Percentiles rank a stretch among this genome's conserved stretches.
Evolutionary conservation across 2,113 vertebrate genomes (phyloP).

Genomic region (human (Homo sapiens)): DNA sequence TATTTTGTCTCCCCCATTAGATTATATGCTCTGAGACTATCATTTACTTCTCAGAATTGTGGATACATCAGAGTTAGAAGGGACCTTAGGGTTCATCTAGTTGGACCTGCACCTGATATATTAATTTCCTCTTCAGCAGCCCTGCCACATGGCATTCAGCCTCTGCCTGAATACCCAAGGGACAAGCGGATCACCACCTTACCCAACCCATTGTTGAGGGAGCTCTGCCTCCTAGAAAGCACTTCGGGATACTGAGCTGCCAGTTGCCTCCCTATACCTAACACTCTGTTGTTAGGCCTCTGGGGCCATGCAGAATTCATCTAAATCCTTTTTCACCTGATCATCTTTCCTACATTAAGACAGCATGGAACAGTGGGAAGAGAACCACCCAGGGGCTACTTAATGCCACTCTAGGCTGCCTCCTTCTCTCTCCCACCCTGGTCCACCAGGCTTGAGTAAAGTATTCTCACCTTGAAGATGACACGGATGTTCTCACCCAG

Average conservation of each 20-base stretch:
- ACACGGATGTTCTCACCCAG: slow-evolving; percentile 93
- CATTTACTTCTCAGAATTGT: not conserved
- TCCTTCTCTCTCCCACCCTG: not conserved
- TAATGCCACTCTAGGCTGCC: not conserved
- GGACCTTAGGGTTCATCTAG: not conserved
- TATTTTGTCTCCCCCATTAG: not conserved
- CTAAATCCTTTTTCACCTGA: not conserved
- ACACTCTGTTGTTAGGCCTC: not conserved
- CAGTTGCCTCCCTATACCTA: not conserved
- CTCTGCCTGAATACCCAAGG: not conserved
- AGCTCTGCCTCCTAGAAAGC: not conserved
- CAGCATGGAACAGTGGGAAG: rapidly evolving
- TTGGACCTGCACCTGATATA: not conserved
- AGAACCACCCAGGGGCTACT: not conserved
- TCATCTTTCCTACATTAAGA: not conserved
- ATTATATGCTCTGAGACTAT: not conserved
- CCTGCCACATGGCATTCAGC: not conserved
- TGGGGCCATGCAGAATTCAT: not conserved
- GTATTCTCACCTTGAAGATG: slow-evolving; percentile 94
- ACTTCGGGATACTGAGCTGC: not conserved
- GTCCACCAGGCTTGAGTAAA: not conserved
- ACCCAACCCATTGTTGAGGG: not conserved
- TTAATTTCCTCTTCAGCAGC: not conserved
- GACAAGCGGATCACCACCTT: not conserved
- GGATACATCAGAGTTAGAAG: not conserved